Percentiles rank a stretch among this genome's conserved stretches.
Evolutionary conservation across 2,113 vertebrate species (phyloP).

Genomic region (Phylloscopus whistleri): DNA sequence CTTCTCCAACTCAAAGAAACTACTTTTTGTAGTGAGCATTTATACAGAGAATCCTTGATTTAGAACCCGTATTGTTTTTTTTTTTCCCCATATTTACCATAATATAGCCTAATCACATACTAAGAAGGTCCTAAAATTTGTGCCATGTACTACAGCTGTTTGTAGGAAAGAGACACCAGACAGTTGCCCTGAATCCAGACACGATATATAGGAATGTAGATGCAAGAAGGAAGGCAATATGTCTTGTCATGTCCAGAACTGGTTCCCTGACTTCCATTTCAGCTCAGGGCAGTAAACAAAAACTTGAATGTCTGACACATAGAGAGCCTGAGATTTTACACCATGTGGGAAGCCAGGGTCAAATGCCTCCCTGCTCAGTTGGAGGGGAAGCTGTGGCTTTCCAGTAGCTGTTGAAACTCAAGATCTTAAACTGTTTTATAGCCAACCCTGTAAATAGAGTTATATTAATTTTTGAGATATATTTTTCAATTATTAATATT

Average conservation of each 20-base stretch:
- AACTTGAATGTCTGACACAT: background rate
- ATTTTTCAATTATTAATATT: background rate
- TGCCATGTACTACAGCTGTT: background rate
- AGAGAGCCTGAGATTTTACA: background rate
- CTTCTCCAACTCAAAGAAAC: background rate
- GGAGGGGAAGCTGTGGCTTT: background rate
- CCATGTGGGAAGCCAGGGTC: background rate
- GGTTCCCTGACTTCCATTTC: background rate
- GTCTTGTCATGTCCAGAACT: background rate
- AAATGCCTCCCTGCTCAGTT: background rate
- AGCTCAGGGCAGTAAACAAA: background rate
- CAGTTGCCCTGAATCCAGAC: background rate
- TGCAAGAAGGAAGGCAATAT: background rate
- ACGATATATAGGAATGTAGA: background rate
- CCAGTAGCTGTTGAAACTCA: background rate
- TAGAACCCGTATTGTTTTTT: rapidly evolving
- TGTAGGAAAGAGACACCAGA: background rate
- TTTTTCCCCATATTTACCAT: background rate
- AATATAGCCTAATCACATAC: background rate
- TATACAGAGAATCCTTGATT: background rate
- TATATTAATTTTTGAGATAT: background rate
- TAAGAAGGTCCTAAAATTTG: background rate
- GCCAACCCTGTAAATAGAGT: background rate
- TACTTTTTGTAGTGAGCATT: background rate
- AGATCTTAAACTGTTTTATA: background rate